phyloP scores from a whole-genome alignment of 2,797 vertebrate species.

The Girardinus metallicus region DNA sequence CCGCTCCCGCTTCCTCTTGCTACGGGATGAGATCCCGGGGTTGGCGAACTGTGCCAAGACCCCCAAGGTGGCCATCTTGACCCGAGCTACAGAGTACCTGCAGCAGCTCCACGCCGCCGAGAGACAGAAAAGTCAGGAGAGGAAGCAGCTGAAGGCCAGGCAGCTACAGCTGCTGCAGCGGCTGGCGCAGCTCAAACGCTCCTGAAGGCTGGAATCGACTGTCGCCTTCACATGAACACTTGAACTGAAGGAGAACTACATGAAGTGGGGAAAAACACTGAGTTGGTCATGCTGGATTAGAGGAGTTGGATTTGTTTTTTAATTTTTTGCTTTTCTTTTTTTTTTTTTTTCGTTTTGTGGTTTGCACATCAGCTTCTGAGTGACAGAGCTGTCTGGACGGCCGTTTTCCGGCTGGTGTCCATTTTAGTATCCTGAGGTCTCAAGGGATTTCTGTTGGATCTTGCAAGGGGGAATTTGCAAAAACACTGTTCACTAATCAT shows the following conservation, averaged over 20 bases:
- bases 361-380: constrained; percentile 83
- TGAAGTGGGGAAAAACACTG: constrained; percentile 67
- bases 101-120: constrained; percentile 84
- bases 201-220: constrained; percentile 46
- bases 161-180: constrained; percentile 88
- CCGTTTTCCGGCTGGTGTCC: too few relatives aligned
- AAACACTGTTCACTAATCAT: constrained; percentile 68
- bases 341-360: constrained; percentile 57
- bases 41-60: constrained; percentile 89
- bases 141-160: constrained; percentile 86
- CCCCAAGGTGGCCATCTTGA: constrained; percentile 92
- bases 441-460: constrained; percentile 43
- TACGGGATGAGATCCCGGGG: constrained; percentile 90
- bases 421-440: too few relatives aligned
- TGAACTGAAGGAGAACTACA: constrained; percentile 39
- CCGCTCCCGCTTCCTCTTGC: constrained; percentile 88
- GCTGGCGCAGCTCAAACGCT: constrained; percentile 89
- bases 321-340: constrained; percentile 22
- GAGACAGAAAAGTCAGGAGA: constrained; percentile 87
- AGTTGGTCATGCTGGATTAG: constrained; percentile 56
- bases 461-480: constrained; percentile 24
- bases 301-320: constrained; percentile 54
- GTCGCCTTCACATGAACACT: constrained; percentile 26
- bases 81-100: constrained; percentile 89
- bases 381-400: constrained; percentile 53